Evolutionary conservation across 2,113 vertebrate species (phyloP).

Genomic region (Hystrix brachyura): DNA sequence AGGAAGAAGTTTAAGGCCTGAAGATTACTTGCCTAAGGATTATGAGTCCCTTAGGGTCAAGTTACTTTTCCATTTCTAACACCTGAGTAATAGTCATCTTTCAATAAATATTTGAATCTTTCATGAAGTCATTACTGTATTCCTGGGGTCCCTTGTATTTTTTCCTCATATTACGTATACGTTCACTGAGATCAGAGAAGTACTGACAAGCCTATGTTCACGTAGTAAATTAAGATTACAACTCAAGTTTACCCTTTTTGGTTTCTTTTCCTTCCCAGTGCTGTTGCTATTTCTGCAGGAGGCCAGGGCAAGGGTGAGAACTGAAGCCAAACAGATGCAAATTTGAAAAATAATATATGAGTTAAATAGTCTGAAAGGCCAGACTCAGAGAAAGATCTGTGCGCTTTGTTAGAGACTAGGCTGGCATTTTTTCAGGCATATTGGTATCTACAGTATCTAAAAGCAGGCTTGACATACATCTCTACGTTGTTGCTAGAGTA

Average conservation of each 20-base stretch:
- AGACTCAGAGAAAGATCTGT: not conserved
- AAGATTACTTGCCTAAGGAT: not conserved
- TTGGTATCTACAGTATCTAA: not conserved
- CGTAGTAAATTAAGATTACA: not conserved
- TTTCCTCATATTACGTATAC: not conserved
- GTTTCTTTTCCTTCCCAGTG: not conserved
- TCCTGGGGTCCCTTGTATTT: not conserved
- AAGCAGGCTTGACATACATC: not conserved
- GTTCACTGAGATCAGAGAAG: not conserved
- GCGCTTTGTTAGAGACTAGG: constrained; percentile 32
- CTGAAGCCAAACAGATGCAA: not conserved
- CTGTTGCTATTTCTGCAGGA: not conserved
- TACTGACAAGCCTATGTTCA: not conserved
- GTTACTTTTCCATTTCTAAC: not conserved
- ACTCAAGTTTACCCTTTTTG: not conserved
- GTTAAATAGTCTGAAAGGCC: not conserved
- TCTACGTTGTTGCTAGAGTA: not conserved
- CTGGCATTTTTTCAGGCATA: not conserved
- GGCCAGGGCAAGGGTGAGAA: not conserved
- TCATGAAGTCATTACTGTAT: not conserved
- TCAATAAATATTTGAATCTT: constrained; percentile 7
- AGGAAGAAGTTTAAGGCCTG: not conserved
- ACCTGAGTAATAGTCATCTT: not conserved
- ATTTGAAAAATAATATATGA: not conserved
- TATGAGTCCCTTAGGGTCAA: not conserved